phyloP scores from a whole-genome alignment of 2,797 vertebrate genomes.

The Bradypodion ventrale region DNA sequence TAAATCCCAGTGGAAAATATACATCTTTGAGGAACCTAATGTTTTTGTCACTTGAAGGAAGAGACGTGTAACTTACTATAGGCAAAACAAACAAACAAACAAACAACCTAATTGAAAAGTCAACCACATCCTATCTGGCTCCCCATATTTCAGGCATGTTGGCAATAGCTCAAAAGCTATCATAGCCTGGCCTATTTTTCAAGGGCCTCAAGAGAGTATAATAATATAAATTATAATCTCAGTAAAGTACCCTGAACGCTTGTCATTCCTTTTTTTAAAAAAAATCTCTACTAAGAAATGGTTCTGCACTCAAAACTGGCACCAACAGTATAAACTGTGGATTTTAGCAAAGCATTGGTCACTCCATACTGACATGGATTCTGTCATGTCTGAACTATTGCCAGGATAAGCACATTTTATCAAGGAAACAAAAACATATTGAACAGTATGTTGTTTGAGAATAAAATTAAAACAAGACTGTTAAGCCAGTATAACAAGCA shows the following conservation, averaged over 20 bases:
- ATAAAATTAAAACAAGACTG: constrained; percentile 54
- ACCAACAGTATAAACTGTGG: constrained; percentile 57
- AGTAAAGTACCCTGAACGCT: constrained; percentile 72
- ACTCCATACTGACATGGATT: constrained; percentile 48
- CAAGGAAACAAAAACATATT: constrained; percentile 44
- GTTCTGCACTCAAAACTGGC: constrained; percentile 62
- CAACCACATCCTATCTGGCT: constrained; percentile 72
- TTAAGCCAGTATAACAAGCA: constrained; percentile 26
- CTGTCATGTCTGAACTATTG: constrained; percentile 51
- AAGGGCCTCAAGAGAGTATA: constrained; percentile 70
- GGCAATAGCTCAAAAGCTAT: constrained; percentile 75
- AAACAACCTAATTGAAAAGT: constrained; percentile 80
- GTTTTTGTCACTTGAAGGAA: constrained; percentile 72
- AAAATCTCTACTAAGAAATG: constrained; percentile 34
- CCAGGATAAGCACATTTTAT: constrained; percentile 64
- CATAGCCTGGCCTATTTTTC: constrained; percentile 76
- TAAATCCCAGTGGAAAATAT: constrained; percentile 69
- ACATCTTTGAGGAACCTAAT: constrained; percentile 64
- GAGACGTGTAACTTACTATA: constrained; percentile 62
- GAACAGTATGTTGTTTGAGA: constrained; percentile 48
- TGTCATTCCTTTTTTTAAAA: constrained; percentile 54
- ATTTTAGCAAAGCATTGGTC: constrained; percentile 58
- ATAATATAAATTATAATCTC: constrained; percentile 76
- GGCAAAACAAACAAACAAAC: no score
- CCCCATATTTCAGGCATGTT: constrained; percentile 73